phyloP scores from a whole-genome alignment of 2,113 vertebrate genomes.

The Misgurnus anguillicaudatus region DNA sequence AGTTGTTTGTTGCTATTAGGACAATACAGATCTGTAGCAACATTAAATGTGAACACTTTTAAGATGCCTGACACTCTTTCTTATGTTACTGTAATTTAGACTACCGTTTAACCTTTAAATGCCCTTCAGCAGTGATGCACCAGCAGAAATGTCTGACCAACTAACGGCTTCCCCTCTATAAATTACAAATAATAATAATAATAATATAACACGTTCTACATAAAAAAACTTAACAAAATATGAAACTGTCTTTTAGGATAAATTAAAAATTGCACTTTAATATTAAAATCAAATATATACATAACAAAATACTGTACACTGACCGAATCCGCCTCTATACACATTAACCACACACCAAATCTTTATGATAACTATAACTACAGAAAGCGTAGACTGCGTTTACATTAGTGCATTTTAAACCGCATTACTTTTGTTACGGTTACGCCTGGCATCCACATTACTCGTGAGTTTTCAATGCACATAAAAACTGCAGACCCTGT shows the following conservation, averaged over 20 bases:
- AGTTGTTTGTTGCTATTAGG: neutral
- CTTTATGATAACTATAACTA: conserved; percentile 2
- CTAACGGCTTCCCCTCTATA: neutral
- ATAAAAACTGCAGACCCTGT: too few species aligned
- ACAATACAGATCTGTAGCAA: neutral
- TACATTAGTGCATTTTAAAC: too few species aligned
- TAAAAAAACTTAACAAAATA: neutral
- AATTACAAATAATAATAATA: neutral
- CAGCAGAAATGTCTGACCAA: conserved; percentile 34
- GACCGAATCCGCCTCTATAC: conserved; percentile 31
- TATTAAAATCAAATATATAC: conserved; percentile 34
- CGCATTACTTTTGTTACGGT: too few species aligned
- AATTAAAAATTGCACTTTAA: conserved; percentile 43
- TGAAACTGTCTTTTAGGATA: neutral
- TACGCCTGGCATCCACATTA: too few species aligned
- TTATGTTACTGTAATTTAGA: neutral
- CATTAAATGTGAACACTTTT: neutral
- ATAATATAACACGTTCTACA: neutral
- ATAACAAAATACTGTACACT: conserved; percentile 17
- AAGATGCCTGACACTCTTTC: neutral
- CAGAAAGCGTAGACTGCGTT: neutral
- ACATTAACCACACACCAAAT: conserved; percentile 32
- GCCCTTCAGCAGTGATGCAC: conserved; percentile 33
- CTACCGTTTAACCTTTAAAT: neutral
- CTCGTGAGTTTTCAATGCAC: too few species aligned